phyloP scores from a whole-genome alignment of 2,113 vertebrate species.

The Cyanoramphus novaezelandiae region DNA sequence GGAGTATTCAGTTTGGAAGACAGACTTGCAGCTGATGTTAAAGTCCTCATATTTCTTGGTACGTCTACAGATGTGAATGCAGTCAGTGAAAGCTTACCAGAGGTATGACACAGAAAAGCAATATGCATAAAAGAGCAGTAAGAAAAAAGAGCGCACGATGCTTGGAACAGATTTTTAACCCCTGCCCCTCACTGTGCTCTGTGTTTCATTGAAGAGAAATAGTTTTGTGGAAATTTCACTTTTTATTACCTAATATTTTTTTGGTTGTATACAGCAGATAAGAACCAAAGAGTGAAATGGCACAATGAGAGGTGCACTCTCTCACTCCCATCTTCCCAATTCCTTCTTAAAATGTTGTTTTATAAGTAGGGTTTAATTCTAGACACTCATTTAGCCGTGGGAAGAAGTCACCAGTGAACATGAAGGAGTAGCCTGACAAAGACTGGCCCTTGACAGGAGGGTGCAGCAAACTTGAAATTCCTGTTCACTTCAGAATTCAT shows the following conservation, averaged over 20 bases:
- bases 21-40: neutral
- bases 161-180: neutral
- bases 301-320: neutral
- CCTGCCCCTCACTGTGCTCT: fast-evolving
- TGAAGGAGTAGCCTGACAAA: neutral
- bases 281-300: neutral
- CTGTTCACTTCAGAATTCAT: neutral
- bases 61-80: neutral
- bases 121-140: neutral
- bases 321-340: neutral
- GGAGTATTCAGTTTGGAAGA: neutral
- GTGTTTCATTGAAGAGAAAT: neutral
- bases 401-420: neutral
- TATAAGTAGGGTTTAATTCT: neutral
- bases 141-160: neutral
- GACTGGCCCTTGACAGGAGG: neutral
- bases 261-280: neutral
- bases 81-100: neutral
- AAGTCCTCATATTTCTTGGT: neutral
- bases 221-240: neutral
- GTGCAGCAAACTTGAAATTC: neutral
- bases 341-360: neutral
- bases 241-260: neutral
- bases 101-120: neutral
- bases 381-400: neutral